A percentile compares a stretch with the other conserved stretches of the same genome.
phyloP scores from a whole-genome alignment of 2,888 invertebrate species.

The Dysmachus trigonus region DNA sequence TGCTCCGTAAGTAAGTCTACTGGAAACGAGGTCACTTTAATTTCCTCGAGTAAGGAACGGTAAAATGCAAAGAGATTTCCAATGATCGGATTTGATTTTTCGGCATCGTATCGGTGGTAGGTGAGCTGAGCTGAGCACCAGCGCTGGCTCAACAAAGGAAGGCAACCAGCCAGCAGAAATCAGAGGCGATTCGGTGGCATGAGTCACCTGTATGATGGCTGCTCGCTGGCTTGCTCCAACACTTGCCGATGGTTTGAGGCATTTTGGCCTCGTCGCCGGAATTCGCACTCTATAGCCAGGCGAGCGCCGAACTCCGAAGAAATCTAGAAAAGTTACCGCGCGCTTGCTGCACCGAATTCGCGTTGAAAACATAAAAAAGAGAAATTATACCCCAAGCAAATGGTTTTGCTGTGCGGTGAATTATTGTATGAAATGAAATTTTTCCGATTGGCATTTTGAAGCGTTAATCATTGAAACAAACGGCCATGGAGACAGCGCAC shows the following conservation, averaged over 20 bases:
- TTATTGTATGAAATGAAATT: neutral
- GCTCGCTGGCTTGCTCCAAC: neutral
- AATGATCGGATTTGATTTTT: slow-evolving; percentile 17
- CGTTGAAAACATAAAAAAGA: neutral
- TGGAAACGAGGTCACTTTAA: slow-evolving; percentile 36
- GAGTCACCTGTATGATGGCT: slow-evolving; percentile 35
- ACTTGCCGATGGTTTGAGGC: slow-evolving; percentile 2
- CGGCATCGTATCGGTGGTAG: neutral
- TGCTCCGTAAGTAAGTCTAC: neutral
- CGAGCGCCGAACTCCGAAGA: neutral
- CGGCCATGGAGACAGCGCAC: neutral
- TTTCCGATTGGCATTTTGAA: neutral
- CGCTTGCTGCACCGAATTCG: neutral
- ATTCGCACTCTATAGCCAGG: neutral
- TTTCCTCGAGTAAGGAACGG: neutral
- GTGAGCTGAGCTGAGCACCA: too few relatives aligned
- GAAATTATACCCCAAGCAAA: neutral
- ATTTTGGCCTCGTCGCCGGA: neutral
- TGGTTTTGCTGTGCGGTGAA: neutral
- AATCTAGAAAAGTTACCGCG: neutral
- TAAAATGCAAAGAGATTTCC: slow-evolving; percentile 32
- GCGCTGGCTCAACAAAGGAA: neutral
- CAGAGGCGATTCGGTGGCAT: neutral
- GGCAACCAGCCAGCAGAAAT: neutral
- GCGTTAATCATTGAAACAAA: neutral